Conservation (phyloP, 2,888 invertebrate species). For the Pristionchus japonicus region DNA sequence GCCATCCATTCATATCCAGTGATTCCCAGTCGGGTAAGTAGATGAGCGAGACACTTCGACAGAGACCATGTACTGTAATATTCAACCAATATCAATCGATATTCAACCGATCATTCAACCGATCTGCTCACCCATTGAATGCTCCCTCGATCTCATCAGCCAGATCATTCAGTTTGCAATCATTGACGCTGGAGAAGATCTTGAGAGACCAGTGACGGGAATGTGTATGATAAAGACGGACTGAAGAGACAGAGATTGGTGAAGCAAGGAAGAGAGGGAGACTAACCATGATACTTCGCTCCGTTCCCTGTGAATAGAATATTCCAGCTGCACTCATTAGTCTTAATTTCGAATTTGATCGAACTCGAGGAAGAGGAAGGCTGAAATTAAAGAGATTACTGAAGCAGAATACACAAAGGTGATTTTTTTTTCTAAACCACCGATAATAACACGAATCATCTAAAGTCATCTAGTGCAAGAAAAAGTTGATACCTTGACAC, state of each 20-base stretch:
- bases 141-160: neutral
- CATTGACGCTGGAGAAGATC: neutral
- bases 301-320: neutral
- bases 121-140: neutral
- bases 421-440: no score
- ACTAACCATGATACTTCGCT: neutral
- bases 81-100: neutral
- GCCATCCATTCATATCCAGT: neutral
- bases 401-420: no score
- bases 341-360: neutral
- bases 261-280: neutral
- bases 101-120: neutral
- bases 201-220: slow-evolving; percentile 12
- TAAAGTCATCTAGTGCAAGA: neutral
- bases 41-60: neutral
- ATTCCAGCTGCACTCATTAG: neutral
- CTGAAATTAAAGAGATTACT: neutral
- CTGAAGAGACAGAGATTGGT: neutral
- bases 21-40: neutral
- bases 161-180: neutral
- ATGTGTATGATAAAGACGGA: neutral
- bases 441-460: no score
- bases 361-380: neutral
- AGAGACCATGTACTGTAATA: slow-evolving; percentile 17
- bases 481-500: neutral